Conservation (phyloP, 2,113 vertebrate species). For the Sterna hirundo region DNA sequence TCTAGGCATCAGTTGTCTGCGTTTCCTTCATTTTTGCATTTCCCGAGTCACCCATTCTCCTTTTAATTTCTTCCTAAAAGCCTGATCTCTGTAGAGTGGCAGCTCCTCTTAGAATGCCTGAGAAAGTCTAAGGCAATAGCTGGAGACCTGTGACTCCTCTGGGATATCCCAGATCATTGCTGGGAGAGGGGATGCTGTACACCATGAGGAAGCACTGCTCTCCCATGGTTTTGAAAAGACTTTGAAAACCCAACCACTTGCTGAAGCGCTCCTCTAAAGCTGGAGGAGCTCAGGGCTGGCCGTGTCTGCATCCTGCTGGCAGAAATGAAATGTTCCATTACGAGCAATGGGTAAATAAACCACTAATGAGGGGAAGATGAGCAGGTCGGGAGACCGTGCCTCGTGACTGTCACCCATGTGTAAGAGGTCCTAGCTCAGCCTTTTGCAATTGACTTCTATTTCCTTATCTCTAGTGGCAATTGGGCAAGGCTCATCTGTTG, state of each 20-base stretch:
- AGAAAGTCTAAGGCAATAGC: neutral
- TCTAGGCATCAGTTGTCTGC: neutral
- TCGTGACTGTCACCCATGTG: neutral
- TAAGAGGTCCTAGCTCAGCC: neutral
- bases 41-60: neutral
- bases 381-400: neutral
- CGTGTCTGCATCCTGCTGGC: neutral
- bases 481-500: neutral
- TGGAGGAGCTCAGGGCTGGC: neutral
- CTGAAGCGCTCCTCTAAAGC: neutral
- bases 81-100: neutral
- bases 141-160: neutral
- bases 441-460: neutral
- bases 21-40: neutral
- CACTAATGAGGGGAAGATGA: neutral
- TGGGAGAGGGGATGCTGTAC: neutral
- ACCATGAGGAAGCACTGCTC: fast-evolving
- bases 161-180: neutral
- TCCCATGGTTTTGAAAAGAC: neutral
- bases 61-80: neutral
- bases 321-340: neutral
- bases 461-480: neutral
- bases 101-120: fast-evolving
- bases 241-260: neutral
- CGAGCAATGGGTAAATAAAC: neutral